Evolutionary conservation across 2,888 invertebrate genomes (phyloP), one percentile per base, ranked within the genome.

Genomic region (Ferrisia virgata): DNA sequence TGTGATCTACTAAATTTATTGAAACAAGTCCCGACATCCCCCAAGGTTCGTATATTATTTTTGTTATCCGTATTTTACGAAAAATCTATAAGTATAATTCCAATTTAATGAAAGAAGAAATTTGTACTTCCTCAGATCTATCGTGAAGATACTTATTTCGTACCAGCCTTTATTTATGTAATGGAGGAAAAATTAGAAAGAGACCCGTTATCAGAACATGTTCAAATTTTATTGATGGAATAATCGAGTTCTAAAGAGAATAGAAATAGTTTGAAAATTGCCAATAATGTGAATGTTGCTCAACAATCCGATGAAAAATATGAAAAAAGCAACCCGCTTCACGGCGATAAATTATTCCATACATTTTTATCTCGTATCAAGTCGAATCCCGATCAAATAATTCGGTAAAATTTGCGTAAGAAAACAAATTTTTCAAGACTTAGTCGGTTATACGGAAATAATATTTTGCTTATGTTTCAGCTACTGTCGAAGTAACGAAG

Each of bases 311-410:
- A 85, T 58, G 96, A 96, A 87, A 90, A 91, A 31, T 96, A 96
- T 87, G 96, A 96, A 87, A 95, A 94, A 87, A 91, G 92, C 0
- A 88, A 92, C 83, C 95, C 96, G 0, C 91, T 92, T 36, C 96
- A 96, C 88, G 96, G 96, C 0, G 96, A 96, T 88, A 90, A 92
- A 86, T 91, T 94, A 89, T 96, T 95, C 88, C 94, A 96, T 88
- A 92, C 93, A 85, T 96, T 96, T 88, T 88, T 94, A 28, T 92
- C 92, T 69, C 92, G 92, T 85, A 90, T 96, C 84, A 92, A 93
- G 86, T 89, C 90, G 79, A 94, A 94, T 90, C 95, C 95, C 0
- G 93, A 94, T 18, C 96, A 96, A 89, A 91, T 96, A 87, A 89
- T 96, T 81, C 92, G 96, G 96, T 95, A 89, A 86, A 2, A 13